A percentile compares a stretch with the other conserved stretches of the same genome.
These are phyloP conservation scores for Lobophora halterata DNA, from an alignment of 2,888 invertebrate species.

Conservation along the genomic window DNA sequence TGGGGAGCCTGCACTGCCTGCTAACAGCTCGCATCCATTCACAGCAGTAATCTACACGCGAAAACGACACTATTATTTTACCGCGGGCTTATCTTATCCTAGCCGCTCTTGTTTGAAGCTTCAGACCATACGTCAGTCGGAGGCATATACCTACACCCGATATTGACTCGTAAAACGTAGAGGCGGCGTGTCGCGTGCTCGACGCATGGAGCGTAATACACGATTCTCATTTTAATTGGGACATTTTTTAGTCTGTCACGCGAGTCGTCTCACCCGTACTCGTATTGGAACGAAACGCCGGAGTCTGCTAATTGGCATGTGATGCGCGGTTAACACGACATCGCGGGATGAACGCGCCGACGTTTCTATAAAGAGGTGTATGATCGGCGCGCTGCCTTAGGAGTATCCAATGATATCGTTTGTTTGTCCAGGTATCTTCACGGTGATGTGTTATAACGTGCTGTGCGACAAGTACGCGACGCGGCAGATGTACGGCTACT, in stretches of 20 bases:
- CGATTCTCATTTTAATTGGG: constrained; percentile 59
- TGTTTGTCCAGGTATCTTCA: constrained; percentile 90
- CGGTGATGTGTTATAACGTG: constrained; percentile 99
- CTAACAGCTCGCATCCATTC: constrained; percentile 37
- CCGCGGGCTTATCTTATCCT: constrained; percentile 28
- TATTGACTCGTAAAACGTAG: constrained; percentile 8
- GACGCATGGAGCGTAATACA: constrained; percentile 53
- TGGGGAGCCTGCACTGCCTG: constrained; percentile 41
- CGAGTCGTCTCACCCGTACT: constrained; percentile 40
- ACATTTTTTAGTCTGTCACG: constrained; percentile 60
- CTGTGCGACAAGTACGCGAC: constrained; percentile 99
- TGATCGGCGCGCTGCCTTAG: constrained; percentile 12
- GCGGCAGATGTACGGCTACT: constrained; percentile 99
- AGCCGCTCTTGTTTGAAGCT: constrained; percentile 4
- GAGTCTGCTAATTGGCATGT: constrained; percentile 51
- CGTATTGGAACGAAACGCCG: constrained; percentile 44
- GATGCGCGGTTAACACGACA: constrained; percentile 46
- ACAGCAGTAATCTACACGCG: constrained; percentile 36
- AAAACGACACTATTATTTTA: constrained; percentile 37
- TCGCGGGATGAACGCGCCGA: constrained; percentile 42
- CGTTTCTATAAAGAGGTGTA: constrained; percentile 38
- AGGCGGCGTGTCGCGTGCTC: constrained; percentile 54
- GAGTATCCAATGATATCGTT: constrained; percentile 16
- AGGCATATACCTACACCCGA: neutral
- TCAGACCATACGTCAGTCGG: constrained; percentile 5